These are phyloP conservation scores for Synergus japonicus DNA, from an alignment of 2,888 invertebrate species.

Conservation along the genomic window DNA sequence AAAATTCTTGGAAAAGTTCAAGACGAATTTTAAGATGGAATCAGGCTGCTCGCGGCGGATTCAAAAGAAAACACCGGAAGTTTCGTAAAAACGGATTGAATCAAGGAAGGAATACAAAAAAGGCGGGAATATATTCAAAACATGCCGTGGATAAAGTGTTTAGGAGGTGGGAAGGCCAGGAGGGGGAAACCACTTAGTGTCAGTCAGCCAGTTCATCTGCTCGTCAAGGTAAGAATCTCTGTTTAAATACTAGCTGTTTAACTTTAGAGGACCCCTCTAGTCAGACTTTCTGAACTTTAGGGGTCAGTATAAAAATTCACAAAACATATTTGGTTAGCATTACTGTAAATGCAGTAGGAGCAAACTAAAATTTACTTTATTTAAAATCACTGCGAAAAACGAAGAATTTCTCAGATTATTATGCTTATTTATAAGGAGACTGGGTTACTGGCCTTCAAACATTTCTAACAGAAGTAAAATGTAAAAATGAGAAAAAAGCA, in stretches of 20 bases:
- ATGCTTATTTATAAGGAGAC: too few species aligned
- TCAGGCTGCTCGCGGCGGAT: slow-evolving; percentile 8
- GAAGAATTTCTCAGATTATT: too few species aligned
- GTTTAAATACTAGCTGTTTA: not conserved
- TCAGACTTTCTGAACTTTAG: not conserved
- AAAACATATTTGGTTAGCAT: not conserved
- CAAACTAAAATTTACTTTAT: not conserved
- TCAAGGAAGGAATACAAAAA: slow-evolving; percentile 41
- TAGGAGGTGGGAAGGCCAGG: slow-evolving; percentile 73
- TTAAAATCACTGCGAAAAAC: too few species aligned
- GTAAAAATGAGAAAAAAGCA: too few species aligned
- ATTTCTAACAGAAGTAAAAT: too few species aligned
- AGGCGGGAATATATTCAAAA: slow-evolving; percentile 61
- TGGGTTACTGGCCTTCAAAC: too few species aligned
- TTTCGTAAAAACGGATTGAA: slow-evolving; percentile 4
- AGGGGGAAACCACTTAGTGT: slow-evolving; percentile 75
- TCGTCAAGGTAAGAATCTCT: slow-evolving; percentile 71
- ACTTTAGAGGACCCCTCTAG: not conserved
- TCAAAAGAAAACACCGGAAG: slow-evolving; percentile 18
- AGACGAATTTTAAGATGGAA: slow-evolving; percentile 1
- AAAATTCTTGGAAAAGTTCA: not conserved
- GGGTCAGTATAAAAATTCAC: not conserved
- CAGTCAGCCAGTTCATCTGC: slow-evolving; percentile 76
- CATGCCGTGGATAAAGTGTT: slow-evolving; percentile 77
- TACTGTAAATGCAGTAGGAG: not conserved